Base-by-base conservation (phyloP, 2,113 vertebrate species). In the Actenoides lindsayi region DNA sequence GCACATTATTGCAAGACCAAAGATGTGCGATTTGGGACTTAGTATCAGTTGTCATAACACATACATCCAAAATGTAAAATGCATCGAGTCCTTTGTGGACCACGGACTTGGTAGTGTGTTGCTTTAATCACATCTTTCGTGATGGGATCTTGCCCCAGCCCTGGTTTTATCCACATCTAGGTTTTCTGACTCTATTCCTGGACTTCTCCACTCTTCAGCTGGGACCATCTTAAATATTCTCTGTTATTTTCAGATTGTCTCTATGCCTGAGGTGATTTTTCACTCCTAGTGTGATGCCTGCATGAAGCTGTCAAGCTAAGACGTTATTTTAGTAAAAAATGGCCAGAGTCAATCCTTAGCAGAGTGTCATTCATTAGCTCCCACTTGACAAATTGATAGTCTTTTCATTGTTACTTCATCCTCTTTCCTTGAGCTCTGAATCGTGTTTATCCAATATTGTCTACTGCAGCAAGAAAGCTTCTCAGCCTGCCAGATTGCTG, bases 341-440 rank as follows among this genome's bases (percentile, higher is more conserved):
- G 63, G 28, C 33, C 41, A 53, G 63, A 33, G 17, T 74, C 80
- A 19, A n/a, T 92, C 59, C 53, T 92, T 80, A 87, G 24, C 44
- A 60, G 33, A 70, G 53, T 59, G 60, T 93, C 51, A 41, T 63
- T 94, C 71, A 37, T 94, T 87, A 91, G 59, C 33, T 16, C n/a
- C 87, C 64, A 44, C 37, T n/a, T 83, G 83, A 41, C 56, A 93
- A 93, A 90, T 37, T 79, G 63, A 68, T 91, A n/a, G 65, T 83
- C 10, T 92, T 93, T 92, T 93, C 53, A 62, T 93, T 92, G 71
- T 93, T 89, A 20, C 21, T 91, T 94, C 63, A 62, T 90, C 33
- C 23, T 68, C 24, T 75, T 80, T 88, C 44, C 39, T 18, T 73
- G 53, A 76, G 70, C 41, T 65, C 37, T 69, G 24, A 12, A 6